Evolutionary conservation across 2,113 vertebrate genomes (phyloP), one percentile per base, ranked within the genome.

Genomic region (Bolborhynchus lineola): DNA sequence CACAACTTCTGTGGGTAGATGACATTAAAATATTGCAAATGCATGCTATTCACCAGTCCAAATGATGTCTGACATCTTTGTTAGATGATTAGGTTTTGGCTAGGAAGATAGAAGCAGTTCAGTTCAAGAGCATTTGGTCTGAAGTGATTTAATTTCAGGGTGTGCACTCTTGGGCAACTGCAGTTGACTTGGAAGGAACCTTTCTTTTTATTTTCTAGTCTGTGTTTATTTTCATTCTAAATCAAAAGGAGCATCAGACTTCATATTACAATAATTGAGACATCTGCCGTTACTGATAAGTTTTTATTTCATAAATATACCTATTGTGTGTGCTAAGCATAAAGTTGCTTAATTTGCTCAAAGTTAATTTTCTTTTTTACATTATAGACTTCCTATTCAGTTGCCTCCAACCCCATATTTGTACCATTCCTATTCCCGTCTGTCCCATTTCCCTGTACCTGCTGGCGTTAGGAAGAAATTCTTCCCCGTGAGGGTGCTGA

Each of bases 21-120:
- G 74, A 8, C 64, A 10, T 39, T 44, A 28, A 35, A 46, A 16
- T 49, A 11, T 44, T 46, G 69, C 53, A 64, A 64, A 29, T 18
- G 18, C 50, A 13, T 0, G 0, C 82, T 53, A 7, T 11, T 82
- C 16, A 9, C 0, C 0, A 50, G 33, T 59, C 52, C 35, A 31
- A 3, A 5, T 53, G 46, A 24, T 2, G 2, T 15, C 72, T 77
- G 63, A 7, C 20, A 6, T 4, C 16, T 74, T n/a, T 41, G 23
- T 55, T 64, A 69, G 28, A 44, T 63, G 44, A 3, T 49, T 50
- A 19, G 25, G 10, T 63, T 89, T 21, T 41, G 55, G 16, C 74
- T 72, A 44, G 59, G 57, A 46, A 53, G 21, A 21, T 81, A 16
- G 4, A 47, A 86, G 68, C 59, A 72, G 25, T 33, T 80, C 18